phyloP scores from a whole-genome alignment of 64 coral and sea anemone genomes.

The Platygyra sinensis region DNA sequence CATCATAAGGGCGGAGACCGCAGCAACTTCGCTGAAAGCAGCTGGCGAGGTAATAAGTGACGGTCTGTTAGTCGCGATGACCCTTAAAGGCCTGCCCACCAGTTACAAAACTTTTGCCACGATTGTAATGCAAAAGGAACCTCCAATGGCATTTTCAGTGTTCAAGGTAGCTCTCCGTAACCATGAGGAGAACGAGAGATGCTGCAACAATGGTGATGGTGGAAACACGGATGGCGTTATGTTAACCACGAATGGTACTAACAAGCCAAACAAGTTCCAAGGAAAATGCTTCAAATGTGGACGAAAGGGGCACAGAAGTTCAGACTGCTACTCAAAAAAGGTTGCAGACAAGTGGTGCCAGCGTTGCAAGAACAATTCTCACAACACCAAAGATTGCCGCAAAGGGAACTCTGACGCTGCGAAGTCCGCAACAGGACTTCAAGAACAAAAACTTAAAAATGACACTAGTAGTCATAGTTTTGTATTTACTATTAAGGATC shows the following conservation, averaged over 20 bases:
- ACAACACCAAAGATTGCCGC: constrained; percentile 9
- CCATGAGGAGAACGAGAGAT: neutral
- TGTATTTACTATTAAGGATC: constrained; percentile 17
- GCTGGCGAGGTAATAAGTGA: constrained; percentile 14
- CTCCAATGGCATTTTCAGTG: neutral
- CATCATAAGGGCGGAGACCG: constrained; percentile 17
- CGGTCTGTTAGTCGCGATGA: constrained; percentile 2
- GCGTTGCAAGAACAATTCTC: neutral
- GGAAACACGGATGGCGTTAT: too few relatives aligned
- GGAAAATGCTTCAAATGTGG: constrained; percentile 37
- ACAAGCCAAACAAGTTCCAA: too few relatives aligned
- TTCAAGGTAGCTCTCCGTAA: constrained; percentile 17
- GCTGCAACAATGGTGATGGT: too few relatives aligned
- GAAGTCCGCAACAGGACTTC: too few relatives aligned
- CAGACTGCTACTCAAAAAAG: constrained; percentile 1
- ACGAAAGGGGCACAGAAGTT: constrained; percentile 12
- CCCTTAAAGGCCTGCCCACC: neutral
- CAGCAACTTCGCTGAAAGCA: constrained; percentile 17
- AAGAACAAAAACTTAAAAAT: too few relatives aligned
- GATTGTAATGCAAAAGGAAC: neutral
- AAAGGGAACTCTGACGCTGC: constrained; percentile 8
- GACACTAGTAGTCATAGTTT: too few relatives aligned
- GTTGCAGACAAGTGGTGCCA: constrained; percentile 5
- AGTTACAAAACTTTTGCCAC: constrained; percentile 15
- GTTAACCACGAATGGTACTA: too few relatives aligned